Evolutionary conservation across 2,113 vertebrate genomes (phyloP), one percentile per base, ranked within the genome.

Genomic region (Oreochromis spilurus): DNA sequence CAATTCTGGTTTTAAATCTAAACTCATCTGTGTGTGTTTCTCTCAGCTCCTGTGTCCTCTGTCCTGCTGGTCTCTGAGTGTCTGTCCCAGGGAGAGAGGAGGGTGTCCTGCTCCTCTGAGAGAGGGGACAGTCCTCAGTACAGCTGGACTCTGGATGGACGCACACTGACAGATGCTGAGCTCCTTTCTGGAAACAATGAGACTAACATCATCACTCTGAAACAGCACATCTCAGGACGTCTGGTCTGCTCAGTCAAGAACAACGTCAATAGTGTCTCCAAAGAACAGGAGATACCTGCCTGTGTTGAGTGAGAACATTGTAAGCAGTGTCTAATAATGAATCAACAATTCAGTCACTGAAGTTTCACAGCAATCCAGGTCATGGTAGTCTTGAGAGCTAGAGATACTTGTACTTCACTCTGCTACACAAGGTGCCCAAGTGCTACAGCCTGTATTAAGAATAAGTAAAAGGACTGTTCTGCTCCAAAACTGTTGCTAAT

Each of bases 131-230:
- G 70, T 83, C 84, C 81, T 88, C 82, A 88, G 75, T 93, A 92
- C 89, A 92, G 5, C 80, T 95, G 93, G 94, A 93, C 80, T 78
- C 78, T 95, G 80, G 55, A 84, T 62, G 83, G 88, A 89, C 31
- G 12, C 29, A 40, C 4, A 2, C 62, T 91, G 86, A 84, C 77
- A 62, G 80, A 86, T 10, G 3, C 31, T 62, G 45, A 89, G 16
- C 84, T 93, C 43, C 24, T 65, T 55, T 26, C 38, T 75, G 87
- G 52, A 84, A 45, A 45, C 0, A 75, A 67, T 5, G 21, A 60
- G 55, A 38, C n/a, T 4, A 34, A 87, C 57, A 78, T 9, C 55
- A 81, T 95, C 89, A 92, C 9, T 77, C 83, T 96, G 93, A 93
- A 40, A 79, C 86, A 53, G n/a, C 1, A 85, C 4, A 16, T 88